These are phyloP conservation scores for Chromobotia macracanthus DNA, from an alignment of 2,797 vertebrate species.

Conservation along the genomic window DNA sequence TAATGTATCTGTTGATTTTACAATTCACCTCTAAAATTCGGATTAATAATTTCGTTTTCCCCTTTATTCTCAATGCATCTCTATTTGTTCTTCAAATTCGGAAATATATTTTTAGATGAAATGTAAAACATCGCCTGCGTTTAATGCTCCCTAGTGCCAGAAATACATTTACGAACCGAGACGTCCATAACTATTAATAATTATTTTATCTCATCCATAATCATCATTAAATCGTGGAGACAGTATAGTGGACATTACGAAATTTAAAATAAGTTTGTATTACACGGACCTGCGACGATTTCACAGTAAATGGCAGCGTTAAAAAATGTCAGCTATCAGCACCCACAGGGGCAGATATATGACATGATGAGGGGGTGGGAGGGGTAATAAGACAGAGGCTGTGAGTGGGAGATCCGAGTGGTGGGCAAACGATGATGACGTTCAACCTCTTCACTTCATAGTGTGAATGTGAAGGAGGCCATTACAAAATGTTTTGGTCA, in stretches of 20 bases:
- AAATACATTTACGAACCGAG: constrained; percentile 29
- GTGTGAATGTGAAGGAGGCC: constrained; percentile 57
- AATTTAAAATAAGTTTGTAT: constrained; percentile 47
- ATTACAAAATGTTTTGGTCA: neutral
- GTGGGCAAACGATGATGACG: constrained; percentile 14
- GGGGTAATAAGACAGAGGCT: neutral
- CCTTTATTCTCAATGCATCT: neutral
- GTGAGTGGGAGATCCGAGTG: neutral
- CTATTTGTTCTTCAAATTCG: constrained; percentile 31
- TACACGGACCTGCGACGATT: neutral
- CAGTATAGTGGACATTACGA: constrained; percentile 29
- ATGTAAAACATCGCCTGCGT: neutral
- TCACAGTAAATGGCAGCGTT: neutral
- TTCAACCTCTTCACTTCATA: constrained; percentile 17
- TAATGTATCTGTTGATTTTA: neutral
- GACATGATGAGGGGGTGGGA: neutral
- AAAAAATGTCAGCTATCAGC: neutral
- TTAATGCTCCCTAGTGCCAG: neutral
- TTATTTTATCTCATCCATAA: constrained; percentile 48
- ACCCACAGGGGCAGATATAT: constrained; percentile 1
- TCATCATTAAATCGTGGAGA: constrained; percentile 38
- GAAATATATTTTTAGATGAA: neutral
- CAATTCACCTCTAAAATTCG: constrained; percentile 3
- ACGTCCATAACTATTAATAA: constrained; percentile 38
- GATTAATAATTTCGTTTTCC: constrained; percentile 40